These are phyloP conservation scores for Spatulosminthurus flaviceps DNA, from an alignment of 2,888 invertebrate genomes.

Conservation along the genomic window DNA sequence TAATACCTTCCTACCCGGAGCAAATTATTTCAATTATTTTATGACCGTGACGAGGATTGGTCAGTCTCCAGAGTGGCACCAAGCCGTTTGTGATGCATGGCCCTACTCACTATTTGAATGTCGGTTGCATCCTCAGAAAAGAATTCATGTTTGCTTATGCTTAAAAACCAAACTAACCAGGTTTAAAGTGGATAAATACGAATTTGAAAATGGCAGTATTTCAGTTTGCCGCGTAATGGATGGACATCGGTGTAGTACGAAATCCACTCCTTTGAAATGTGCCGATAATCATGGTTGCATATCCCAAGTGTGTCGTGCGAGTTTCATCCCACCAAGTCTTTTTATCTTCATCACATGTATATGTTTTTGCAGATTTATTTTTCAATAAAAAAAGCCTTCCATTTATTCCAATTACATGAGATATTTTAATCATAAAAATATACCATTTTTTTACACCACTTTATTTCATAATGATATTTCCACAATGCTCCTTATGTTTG, in stretches of 20 bases:
- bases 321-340: no score
- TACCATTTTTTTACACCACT: no score
- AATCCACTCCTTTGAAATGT: conserved; percentile 13
- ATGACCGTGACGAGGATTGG: background rate
- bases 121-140: background rate
- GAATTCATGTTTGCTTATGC: background rate
- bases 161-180: background rate
- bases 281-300: background rate
- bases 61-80: background rate
- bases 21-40: background rate
- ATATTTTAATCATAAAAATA: no score
- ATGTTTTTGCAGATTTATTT: no score
- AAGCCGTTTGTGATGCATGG: background rate
- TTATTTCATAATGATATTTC: no score
- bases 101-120: background rate
- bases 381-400: no score
- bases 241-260: background rate
- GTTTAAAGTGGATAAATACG: background rate
- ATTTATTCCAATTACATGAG: no score
- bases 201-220: background rate
- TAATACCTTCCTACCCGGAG: background rate
- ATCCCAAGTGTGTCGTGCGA: background rate
- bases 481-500: no score
- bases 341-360: no score
- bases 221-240: background rate